Evolutionary conservation across 2,888 invertebrate genomes (phyloP).

Genomic region (Nycteola revayana): DNA sequence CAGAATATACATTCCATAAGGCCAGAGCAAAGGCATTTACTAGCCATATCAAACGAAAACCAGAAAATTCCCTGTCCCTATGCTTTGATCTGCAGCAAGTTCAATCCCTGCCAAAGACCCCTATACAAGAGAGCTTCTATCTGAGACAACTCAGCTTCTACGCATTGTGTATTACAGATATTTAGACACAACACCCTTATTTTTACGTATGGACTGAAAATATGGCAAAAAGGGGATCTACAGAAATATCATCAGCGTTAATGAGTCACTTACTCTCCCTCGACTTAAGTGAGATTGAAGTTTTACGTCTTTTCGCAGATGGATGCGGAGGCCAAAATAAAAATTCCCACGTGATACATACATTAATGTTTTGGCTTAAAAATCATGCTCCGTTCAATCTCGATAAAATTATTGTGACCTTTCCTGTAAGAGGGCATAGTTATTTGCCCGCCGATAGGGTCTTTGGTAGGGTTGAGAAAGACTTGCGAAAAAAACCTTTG

Average conservation of each 20-base stretch:
- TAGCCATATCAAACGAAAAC: constrained; percentile 10
- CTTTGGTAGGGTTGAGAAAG: constrained; percentile 13
- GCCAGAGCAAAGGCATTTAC: constrained; percentile 11
- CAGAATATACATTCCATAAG: constrained; percentile 9
- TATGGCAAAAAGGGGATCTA: constrained; percentile 10
- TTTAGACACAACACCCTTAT: constrained; percentile 3
- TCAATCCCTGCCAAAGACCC: constrained; percentile 21
- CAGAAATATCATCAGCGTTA: constrained; percentile 7
- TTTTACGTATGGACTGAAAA: constrained; percentile 13
- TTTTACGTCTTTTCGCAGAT: constrained; percentile 11
- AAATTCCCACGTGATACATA: constrained; percentile 14
- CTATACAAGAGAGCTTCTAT: constrained; percentile 23
- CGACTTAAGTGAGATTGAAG: constrained; percentile 7
- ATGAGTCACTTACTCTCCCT: constrained; percentile 4
- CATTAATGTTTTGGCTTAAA: constrained; percentile 11
- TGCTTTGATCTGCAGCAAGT: constrained; percentile 16
- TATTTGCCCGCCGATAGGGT: constrained; percentile 14
- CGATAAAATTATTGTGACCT: constrained; percentile 10
- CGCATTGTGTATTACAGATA: constrained; percentile 1
- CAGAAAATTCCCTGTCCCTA: constrained; percentile 8
- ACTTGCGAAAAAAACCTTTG: constrained; percentile 9
- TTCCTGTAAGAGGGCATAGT: constrained; percentile 14
- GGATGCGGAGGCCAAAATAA: constrained; percentile 19
- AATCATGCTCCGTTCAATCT: constrained; percentile 12
- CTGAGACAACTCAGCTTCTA: constrained; percentile 1